phyloP scores from a whole-genome alignment of 1,140 invertebrate species.

The Hormaphis cornu region DNA sequence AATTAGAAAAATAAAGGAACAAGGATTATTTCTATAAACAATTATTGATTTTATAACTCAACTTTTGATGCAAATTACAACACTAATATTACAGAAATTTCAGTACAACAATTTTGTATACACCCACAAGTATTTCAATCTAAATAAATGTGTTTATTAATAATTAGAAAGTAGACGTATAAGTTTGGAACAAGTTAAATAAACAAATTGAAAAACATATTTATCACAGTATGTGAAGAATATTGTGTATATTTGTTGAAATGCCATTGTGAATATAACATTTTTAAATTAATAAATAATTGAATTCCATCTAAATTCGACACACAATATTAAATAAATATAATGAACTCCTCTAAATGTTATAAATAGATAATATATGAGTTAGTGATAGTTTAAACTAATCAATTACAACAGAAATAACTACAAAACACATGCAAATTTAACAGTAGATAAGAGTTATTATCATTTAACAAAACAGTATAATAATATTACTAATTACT shows the following conservation, averaged over 20 bases:
- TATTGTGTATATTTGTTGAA: slow-evolving; percentile 7
- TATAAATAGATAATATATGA: not conserved
- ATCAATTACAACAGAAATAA: not conserved
- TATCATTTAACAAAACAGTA: not conserved
- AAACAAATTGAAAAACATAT: not conserved
- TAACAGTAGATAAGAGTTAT: not conserved
- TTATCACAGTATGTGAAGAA: not conserved
- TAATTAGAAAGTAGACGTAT: not conserved
- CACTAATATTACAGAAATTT: not conserved
- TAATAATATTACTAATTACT: not conserved
- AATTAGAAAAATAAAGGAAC: no score
- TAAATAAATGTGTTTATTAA: not conserved
- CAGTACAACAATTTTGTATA: not conserved
- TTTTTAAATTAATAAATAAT: not conserved
- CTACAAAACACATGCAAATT: not conserved
- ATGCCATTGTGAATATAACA: slow-evolving; percentile 7
- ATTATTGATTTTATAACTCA: no score
- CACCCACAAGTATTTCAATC: not conserved
- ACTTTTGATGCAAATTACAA: not conserved
- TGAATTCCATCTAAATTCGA: not conserved
- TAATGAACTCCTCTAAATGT: slow-evolving; percentile 31
- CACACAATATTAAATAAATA: slow-evolving; percentile 8
- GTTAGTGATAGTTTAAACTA: not conserved
- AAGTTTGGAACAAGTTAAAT: not conserved
- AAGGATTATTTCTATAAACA: no score